These are phyloP conservation scores for Erythrolamprus reginae DNA, from an alignment of 2,113 vertebrate species.

Conservation along the genomic window DNA sequence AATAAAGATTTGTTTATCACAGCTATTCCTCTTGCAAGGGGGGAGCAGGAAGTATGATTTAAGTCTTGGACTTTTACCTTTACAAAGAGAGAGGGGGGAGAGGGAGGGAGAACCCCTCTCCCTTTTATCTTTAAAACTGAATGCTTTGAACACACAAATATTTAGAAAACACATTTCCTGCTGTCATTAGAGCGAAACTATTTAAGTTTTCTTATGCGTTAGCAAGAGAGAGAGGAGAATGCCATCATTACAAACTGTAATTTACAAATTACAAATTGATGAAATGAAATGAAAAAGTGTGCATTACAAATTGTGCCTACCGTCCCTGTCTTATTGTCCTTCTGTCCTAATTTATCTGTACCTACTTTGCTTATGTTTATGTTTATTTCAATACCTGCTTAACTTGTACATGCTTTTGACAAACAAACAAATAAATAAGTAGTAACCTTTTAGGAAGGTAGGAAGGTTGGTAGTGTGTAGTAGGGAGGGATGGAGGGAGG, in stretches of 20 bases:
- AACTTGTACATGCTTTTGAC: no score
- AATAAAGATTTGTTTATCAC: background rate
- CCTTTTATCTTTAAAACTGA: background rate
- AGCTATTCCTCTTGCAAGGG: background rate
- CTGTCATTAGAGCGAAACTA: conserved; percentile 5
- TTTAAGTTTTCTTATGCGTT: conserved; percentile 5
- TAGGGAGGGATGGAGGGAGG: background rate
- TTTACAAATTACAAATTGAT: no score
- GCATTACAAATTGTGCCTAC: no score
- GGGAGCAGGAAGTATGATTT: accelerated
- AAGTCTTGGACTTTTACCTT: background rate
- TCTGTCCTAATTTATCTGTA: no score
- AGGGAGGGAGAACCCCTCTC: accelerated
- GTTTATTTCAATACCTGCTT: no score
- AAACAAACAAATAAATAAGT: no score
- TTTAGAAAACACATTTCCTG: background rate
- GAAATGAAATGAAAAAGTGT: no score
- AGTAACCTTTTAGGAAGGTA: background rate
- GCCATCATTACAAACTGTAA: background rate
- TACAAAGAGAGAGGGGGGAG: accelerated
- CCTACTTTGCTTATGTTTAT: no score
- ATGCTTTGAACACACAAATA: background rate
- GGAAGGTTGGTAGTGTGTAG: no score
- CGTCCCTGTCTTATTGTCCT: no score
- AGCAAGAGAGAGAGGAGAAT: background rate